Evolutionary conservation across 37 sponge, comb jelly and placozoan species (phyloP), one percentile per base, ranked within the genome.

Genomic region (Sycon ciliatum): DNA sequence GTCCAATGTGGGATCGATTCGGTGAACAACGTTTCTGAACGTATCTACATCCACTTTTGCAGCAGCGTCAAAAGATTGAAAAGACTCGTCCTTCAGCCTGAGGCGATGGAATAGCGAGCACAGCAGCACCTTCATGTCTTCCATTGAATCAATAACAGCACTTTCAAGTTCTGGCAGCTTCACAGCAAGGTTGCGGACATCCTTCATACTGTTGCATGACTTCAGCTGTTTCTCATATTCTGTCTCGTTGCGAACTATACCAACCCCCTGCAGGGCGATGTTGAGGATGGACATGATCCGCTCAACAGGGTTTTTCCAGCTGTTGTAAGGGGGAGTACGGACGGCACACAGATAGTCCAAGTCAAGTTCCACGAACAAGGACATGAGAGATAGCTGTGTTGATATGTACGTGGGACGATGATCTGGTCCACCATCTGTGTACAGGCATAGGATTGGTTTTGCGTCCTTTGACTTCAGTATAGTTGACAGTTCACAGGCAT

Each of bases 221-320:
- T 65, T 6, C 40, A 83, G 61, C 35, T 83, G 73, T 68, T 64
- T 5, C 67, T 78, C 76, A 40, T 65, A 53, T 23, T 31, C 33
- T 72, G 76, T 78, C 39, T 76, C 28, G 2, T 30, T 23, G 32
- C 76, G 49, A 49, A 64, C 58, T 24, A 81, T 32, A 5, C 77
- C 72, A 34, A 82, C 36, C 28, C 73, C 73, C 33, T 73, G 73
- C 30, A 73, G 58, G n/a, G 73, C 73, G n/a, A 73, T 34, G 31
- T 73, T 73, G 36, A 73, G 56, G 29, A 73, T 57, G 27, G 57
- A 73, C 73, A 73, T 73, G 29, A 57, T 55, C 73, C 34, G 29
- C 58, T 73, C 57, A n/a, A 36, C 58, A 13, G 73, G 73, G 34
- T 73, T 73, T 36, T 73, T 73, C 73, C 73, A 73, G 58, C 73